Percentiles rank a stretch among this genome's conserved stretches.
These are phyloP conservation scores for Puffinus mauretanicus DNA, from an alignment of 2,113 vertebrate species.

Conservation along the genomic window DNA sequence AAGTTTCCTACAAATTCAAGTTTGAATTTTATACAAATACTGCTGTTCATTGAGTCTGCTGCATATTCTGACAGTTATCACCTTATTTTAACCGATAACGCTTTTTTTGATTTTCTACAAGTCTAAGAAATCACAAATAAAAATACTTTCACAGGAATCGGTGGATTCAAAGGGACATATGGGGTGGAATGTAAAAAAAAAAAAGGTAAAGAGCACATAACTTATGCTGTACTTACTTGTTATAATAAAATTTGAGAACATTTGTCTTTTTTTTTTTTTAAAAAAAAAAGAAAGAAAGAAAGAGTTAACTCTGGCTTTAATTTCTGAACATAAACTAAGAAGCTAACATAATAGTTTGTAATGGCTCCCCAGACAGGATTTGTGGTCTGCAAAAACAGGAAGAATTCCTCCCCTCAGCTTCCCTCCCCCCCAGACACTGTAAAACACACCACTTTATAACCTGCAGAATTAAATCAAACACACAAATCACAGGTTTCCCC, in stretches of 20 bases:
- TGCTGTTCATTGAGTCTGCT: neutral
- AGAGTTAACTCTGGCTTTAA: neutral
- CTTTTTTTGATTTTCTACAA: neutral
- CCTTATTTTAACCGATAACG: neutral
- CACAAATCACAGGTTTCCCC: conserved; percentile 9
- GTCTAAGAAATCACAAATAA: neutral
- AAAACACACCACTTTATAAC: conserved; percentile 35
- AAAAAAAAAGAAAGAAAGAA: neutral
- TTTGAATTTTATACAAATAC: neutral
- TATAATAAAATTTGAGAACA: neutral
- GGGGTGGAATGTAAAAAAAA: neutral
- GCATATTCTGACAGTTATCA: neutral
- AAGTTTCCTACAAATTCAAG: neutral
- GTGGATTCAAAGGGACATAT: neutral
- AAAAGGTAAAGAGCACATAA: neutral
- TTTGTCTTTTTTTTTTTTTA: neutral
- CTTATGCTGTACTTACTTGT: neutral
- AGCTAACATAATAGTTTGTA: conserved; percentile 22
- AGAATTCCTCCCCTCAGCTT: conserved; percentile 16
- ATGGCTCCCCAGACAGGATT: conserved; percentile 30
- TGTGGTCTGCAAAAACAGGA: conserved; percentile 65
- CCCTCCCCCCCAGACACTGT: neutral
- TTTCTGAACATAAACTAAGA: conserved; percentile 43
- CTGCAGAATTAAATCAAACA: conserved; percentile 53
- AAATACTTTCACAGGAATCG: neutral